Evolutionary conservation across 2,797 vertebrate species (phyloP).

Genomic region (Aplochiton taeniatus): DNA sequence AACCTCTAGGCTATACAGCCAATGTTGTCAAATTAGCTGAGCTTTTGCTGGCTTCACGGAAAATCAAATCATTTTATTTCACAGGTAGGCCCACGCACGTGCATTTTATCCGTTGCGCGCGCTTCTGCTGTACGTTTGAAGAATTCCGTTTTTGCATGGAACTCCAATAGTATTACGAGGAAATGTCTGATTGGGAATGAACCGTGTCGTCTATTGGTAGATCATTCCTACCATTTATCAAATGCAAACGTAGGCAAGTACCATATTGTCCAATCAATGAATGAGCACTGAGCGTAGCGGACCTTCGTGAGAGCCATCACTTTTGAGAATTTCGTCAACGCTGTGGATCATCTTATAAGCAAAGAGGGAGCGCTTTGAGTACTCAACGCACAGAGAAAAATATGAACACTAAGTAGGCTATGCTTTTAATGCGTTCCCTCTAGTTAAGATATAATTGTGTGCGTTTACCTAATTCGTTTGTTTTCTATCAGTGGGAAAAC

Average conservation of each 20-base stretch:
- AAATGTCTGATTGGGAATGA: slow-evolving; percentile 19
- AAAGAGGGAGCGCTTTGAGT: slow-evolving; percentile 26
- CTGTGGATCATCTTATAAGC: slow-evolving; percentile 37
- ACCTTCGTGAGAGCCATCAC: slow-evolving; percentile 43
- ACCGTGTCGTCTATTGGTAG: slow-evolving; percentile 56
- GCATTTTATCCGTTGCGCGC: not conserved
- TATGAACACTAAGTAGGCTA: not conserved
- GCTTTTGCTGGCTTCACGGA: too few relatives aligned
- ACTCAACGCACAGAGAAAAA: slow-evolving; percentile 28
- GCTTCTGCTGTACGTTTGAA: not conserved
- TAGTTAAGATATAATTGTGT: slow-evolving; percentile 8
- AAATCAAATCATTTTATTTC: too few relatives aligned
- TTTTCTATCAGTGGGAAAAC: slow-evolving; percentile 14
- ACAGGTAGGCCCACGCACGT: not conserved
- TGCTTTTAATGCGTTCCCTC: slow-evolving; percentile 23
- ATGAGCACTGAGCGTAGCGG: slow-evolving; percentile 46
- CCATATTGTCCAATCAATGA: slow-evolving; percentile 65
- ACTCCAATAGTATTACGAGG: slow-evolving; percentile 6
- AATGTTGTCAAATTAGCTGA: too few relatives aligned
- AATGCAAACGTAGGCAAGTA: slow-evolving; percentile 52
- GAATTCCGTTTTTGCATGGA: not conserved
- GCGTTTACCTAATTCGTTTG: not conserved
- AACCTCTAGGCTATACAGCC: too few relatives aligned
- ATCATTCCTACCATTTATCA: slow-evolving; percentile 46
- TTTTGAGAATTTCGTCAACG: slow-evolving; percentile 29